These are phyloP conservation scores for Lagria hirta DNA, from an alignment of 2,888 invertebrate genomes.

Conservation along the genomic window DNA sequence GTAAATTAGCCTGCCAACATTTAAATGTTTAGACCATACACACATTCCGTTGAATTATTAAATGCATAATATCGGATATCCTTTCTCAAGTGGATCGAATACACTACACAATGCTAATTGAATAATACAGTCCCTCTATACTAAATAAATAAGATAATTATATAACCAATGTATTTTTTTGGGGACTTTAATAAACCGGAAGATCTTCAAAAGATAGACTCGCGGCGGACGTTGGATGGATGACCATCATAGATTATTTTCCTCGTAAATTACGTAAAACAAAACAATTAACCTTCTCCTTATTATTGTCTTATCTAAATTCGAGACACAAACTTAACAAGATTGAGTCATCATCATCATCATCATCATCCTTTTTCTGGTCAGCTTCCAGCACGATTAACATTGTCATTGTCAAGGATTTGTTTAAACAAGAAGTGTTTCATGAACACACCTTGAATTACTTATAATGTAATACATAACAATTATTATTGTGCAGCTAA, in stretches of 20 bases:
- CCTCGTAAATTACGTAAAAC: constrained; percentile 12
- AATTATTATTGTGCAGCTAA: no score
- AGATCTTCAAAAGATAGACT: constrained; percentile 5
- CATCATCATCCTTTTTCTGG: no score
- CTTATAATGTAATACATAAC: no score
- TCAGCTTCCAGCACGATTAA: constrained; percentile 14
- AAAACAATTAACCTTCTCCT: constrained; percentile 14
- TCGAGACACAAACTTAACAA: constrained; percentile 13
- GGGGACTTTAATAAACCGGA: constrained; percentile 15
- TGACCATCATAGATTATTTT: constrained; percentile 7
- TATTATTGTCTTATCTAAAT: constrained; percentile 17
- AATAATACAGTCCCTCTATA: constrained; percentile 20
- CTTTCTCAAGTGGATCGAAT: constrained; percentile 22
- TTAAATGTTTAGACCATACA: no score
- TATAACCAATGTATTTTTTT: constrained; percentile 14
- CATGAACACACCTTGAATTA: no score
- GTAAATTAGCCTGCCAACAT: no score
- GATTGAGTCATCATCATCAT: constrained; percentile 18
- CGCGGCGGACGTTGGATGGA: constrained; percentile 12
- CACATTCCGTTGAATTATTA: constrained; percentile 20
- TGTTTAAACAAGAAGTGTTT: no score
- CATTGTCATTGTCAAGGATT: constrained; percentile 22
- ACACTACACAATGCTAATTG: constrained; percentile 21
- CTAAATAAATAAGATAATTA: constrained; percentile 23
- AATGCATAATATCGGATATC: constrained; percentile 28